Conservation (phyloP, 2,113 vertebrate species). For the Catharus fuscescens region DNA sequence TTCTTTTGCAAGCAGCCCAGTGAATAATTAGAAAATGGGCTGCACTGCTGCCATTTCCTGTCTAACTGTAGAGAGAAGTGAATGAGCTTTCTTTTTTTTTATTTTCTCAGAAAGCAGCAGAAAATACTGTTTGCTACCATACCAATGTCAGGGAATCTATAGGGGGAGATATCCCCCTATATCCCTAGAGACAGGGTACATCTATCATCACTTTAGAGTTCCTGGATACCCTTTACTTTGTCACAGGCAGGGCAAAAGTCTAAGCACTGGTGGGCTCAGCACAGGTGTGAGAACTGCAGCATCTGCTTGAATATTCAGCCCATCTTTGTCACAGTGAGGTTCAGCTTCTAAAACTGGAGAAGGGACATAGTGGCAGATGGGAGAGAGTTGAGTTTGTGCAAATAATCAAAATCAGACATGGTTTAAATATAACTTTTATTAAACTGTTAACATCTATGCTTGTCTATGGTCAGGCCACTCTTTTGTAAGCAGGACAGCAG, state of each 20-base stretch:
- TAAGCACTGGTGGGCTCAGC: neutral
- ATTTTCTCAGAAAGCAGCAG: neutral
- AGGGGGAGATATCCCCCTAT: neutral
- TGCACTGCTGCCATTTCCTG: neutral
- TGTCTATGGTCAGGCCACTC: neutral
- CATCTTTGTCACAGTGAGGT: neutral
- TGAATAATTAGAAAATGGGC: neutral
- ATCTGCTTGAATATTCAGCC: neutral
- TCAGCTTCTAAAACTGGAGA: neutral
- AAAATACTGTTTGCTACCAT: neutral
- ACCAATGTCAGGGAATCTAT: neutral
- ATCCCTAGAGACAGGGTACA: neutral
- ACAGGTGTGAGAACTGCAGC: neutral
- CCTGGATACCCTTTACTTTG: neutral
- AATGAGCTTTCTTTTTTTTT: neutral
- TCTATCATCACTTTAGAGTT: neutral
- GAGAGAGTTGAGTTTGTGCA: neutral
- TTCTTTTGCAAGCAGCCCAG: neutral
- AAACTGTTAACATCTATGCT: neutral
- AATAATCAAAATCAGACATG: neutral
- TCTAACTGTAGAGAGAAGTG: neutral
- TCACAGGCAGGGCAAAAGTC: neutral
- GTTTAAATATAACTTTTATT: neutral
- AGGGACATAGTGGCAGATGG: neutral
- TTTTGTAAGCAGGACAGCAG: neutral